Conservation (phyloP, 2,113 vertebrate genomes). For the Nestor notabilis region DNA sequence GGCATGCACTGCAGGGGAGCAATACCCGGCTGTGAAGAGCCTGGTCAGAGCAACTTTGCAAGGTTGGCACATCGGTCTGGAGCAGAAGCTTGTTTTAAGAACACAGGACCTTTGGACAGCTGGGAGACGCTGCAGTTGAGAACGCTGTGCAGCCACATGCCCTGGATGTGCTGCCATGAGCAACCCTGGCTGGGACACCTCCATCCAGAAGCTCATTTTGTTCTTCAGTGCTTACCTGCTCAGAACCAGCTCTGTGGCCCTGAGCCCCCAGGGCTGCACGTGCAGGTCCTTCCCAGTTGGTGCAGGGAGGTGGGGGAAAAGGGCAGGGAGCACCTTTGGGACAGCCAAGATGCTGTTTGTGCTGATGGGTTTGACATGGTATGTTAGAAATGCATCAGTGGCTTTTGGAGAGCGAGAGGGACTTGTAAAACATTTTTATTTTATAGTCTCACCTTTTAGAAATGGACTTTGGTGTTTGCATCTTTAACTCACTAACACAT, state of each 20-base stretch:
- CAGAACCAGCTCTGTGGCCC: background rate
- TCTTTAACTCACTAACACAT: background rate
- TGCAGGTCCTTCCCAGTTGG: fast-evolving
- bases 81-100: background rate
- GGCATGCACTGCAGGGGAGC: background rate
- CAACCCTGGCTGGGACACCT: background rate
- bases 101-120: background rate
- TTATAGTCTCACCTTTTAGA: background rate
- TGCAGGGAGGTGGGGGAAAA: background rate
- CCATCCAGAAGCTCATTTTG: background rate
- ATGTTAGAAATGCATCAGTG: background rate
- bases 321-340: background rate
- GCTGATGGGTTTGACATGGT: background rate
- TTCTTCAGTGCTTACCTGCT: background rate
- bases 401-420: background rate
- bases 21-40: background rate
- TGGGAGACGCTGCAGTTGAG: background rate
- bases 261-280: background rate
- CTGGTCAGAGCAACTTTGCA: background rate
- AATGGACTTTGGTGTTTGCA: background rate
- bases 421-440: background rate
- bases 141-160: background rate
- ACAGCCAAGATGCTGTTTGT: background rate
- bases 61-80: fast-evolving
- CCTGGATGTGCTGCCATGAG: background rate